Evolutionary conservation across 1,140 invertebrate genomes (phyloP).

Genomic region (Ostrea edulis): DNA sequence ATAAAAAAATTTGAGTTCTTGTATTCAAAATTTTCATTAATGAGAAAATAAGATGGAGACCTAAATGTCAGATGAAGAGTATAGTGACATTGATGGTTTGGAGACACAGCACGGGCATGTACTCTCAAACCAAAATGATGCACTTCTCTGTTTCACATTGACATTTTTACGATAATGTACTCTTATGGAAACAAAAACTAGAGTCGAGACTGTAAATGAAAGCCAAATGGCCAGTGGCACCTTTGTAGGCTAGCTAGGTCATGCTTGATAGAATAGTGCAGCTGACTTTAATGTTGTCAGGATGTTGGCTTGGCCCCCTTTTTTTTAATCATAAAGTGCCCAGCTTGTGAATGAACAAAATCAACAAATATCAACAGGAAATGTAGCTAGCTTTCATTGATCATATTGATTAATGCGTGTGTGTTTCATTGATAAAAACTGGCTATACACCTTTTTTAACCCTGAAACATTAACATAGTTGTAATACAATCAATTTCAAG

Average conservation of each 20-base stretch:
- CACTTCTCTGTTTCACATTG: constrained; percentile 3
- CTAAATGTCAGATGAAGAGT: not conserved
- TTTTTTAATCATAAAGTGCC: not conserved
- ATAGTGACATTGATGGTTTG: not conserved
- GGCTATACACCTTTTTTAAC: not conserved
- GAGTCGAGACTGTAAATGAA: not conserved
- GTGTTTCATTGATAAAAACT: constrained; percentile 19
- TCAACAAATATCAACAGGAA: constrained; percentile 12
- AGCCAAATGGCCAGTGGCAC: constrained; percentile 1
- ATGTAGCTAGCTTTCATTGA: constrained; percentile 23
- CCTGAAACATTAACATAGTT: constrained; percentile 2
- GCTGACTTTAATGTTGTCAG: not conserved
- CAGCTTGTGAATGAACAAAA: constrained; percentile 24
- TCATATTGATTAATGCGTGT: constrained; percentile 30
- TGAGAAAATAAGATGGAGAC: not conserved
- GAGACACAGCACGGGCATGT: not conserved
- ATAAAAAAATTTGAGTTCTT: not conserved
- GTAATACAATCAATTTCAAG: constrained; percentile 15
- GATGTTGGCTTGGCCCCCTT: not conserved
- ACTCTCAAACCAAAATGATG: constrained; percentile 12
- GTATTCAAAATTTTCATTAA: not conserved
- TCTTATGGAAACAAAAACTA: not conserved
- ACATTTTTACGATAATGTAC: constrained; percentile 25
- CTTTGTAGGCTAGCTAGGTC: constrained; percentile 15
- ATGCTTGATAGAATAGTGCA: not conserved